Evolutionary conservation across 2,888 invertebrate species (phyloP), one percentile per base, ranked within the genome.

Genomic region (Luperina testacea): DNA sequence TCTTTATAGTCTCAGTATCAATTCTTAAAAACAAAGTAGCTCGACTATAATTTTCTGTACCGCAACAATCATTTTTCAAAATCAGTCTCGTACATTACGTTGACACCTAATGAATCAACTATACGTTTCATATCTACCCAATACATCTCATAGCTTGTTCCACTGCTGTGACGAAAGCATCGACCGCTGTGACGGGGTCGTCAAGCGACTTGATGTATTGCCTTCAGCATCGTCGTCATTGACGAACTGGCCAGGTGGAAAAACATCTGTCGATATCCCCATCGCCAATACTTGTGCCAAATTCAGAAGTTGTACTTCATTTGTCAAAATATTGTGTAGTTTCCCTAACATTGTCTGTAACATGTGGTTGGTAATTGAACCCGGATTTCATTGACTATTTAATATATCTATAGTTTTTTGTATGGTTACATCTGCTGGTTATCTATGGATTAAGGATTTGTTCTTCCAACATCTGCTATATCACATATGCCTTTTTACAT

Each of bases 101-200:
- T 67, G 57, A 61, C 83, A 77, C 17, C 57, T 72, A 68, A 71
- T 83, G 32, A 71, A 65, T 83, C 71, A 63, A 63, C 38, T 45
- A 68, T 27, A 75, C 9, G 20, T 65, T 38, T 77, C 38, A 65
- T 71, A 87, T 76, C 51, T 61, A 8, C 15, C 17, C 17, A 64
- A 68, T 53, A 65, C 38, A 78, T 83, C 71, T 83, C 42, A 32
- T 73, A 68, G 71, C 85, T 88, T 84, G 78, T 82, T 77, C 88
- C 89, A 86, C 72, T 11, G 61, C 53, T 86, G 81, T 90, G 90
- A 90, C 89, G 91, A 92, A 92, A 89, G 90, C 88, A 82, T 87
- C 86, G 88, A 88, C 89, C 89, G 88, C 88, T 86, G 74, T 83
- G 90, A 90, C 86, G 87, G 87, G 87, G 88, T 90, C 89, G 87